phyloP scores from a whole-genome alignment of 1,140 invertebrate species.

The Chymomyza costata region DNA sequence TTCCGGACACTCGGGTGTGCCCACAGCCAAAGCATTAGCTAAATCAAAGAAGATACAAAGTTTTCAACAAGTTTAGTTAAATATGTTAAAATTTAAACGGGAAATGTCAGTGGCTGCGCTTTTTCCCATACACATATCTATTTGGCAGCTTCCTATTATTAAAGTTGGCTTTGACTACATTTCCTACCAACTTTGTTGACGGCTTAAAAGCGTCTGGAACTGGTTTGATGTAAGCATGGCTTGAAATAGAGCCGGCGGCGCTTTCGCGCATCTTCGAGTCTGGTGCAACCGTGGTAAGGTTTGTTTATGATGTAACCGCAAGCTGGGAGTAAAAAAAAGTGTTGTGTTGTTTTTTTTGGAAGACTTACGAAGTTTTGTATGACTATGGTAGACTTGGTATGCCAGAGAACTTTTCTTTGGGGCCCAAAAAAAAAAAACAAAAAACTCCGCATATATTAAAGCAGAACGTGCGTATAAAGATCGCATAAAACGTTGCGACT shows the following conservation, averaged over 20 bases:
- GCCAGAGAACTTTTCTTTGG: too few relatives aligned
- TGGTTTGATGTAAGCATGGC: constrained; percentile 29
- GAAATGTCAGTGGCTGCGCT: constrained; percentile 6
- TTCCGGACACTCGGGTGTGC: constrained; percentile 80
- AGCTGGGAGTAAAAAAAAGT: too few relatives aligned
- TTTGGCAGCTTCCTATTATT: constrained; percentile 19
- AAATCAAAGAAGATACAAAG: constrained; percentile 5
- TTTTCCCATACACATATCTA: constrained; percentile 21
- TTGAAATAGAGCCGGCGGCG: constrained; percentile 9
- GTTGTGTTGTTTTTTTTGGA: too few relatives aligned
- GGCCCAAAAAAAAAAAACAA: too few relatives aligned
- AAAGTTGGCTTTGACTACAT: constrained; percentile 22
- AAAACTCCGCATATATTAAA: too few relatives aligned
- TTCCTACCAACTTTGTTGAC: constrained; percentile 34
- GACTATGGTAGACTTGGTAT: too few relatives aligned
- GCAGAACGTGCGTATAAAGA: too few relatives aligned
- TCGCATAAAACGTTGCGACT: too few relatives aligned
- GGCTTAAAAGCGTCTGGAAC: too few relatives aligned
- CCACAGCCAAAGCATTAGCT: constrained; percentile 60
- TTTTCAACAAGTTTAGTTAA: constrained; percentile 9
- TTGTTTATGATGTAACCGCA: constrained; percentile 48
- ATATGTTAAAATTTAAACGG: constrained; percentile 1
- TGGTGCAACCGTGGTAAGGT: too few relatives aligned
- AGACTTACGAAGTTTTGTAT: too few relatives aligned
- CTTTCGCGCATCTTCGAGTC: constrained; percentile 51